Percentiles rank a stretch among this genome's conserved stretches.
Conservation (phyloP, 2,888 invertebrate species). For the Pammene fasciana region DNA sequence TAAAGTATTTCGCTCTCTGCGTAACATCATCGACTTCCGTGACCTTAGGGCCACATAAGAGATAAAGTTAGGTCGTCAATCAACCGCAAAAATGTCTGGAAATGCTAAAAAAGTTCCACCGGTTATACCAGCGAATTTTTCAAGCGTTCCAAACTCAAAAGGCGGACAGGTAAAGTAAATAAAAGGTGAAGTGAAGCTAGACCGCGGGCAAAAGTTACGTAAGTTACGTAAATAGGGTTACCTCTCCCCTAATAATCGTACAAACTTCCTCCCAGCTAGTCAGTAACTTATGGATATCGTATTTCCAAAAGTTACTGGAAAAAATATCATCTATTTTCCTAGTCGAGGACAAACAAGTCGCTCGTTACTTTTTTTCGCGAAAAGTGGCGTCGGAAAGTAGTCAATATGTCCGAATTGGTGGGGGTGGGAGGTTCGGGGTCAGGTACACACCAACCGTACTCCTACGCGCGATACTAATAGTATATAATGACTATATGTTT, state of each 20-base stretch:
- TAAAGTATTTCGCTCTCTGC: neutral
- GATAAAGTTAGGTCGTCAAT: neutral
- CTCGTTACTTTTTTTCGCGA: slow-evolving; percentile 53
- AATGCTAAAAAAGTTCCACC: neutral
- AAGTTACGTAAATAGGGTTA: slow-evolving; percentile 34
- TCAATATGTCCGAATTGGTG: slow-evolving; percentile 66
- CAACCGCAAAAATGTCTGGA: neutral
- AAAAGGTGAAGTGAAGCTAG: slow-evolving; percentile 23
- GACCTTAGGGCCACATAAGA: neutral
- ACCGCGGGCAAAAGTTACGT: slow-evolving; percentile 9
- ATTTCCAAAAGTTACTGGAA: slow-evolving; percentile 39
- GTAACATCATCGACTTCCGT: neutral
- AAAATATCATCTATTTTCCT: slow-evolving; percentile 43
- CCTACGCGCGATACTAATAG: neutral
- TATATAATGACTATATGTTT: too few species aligned
- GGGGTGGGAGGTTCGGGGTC: slow-evolving; percentile 50
- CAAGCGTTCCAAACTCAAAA: slow-evolving; percentile 10
- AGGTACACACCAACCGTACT: slow-evolving; percentile 25
- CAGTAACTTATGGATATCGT: slow-evolving; percentile 42
- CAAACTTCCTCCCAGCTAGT: slow-evolving; percentile 29
- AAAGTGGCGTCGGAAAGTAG: slow-evolving; percentile 58
- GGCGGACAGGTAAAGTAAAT: slow-evolving; percentile 16
- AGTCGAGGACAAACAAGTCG: slow-evolving; percentile 41
- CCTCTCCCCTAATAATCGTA: slow-evolving; percentile 32
- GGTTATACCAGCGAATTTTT: slow-evolving; percentile 8